Evolutionary conservation across 30 jellyfish, hydroid and myxozoan genomes (phyloP), one percentile per base, ranked within the genome.

Genomic region (Turritopsis rubra): DNA sequence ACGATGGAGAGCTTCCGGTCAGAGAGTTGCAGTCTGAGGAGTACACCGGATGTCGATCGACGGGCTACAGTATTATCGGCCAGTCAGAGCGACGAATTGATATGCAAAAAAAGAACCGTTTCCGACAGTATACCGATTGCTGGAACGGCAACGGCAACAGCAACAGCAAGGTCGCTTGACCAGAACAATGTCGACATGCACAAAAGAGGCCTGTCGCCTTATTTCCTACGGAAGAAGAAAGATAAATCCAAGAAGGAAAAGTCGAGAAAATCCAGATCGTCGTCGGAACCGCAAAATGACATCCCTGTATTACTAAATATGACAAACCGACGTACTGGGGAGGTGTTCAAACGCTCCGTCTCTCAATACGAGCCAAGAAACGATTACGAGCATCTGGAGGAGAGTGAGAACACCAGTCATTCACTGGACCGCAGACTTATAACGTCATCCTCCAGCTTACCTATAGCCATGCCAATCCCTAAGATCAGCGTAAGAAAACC

Each of bases 51-150:
- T 27, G 8, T 68, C 16, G 22, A 68, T 0, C 28, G 77, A 16
- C 77, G 77, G 30, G 25, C 72, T 17, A 76, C 66, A 18, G 28
- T 24, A 0, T 1, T 77, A 19, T 19, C 85, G 66, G 84, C 54
- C 53, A 80, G 87, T 29, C 79, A 80, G 66, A 80, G 87, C 65
- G 87, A 80, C 26, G 87, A 80, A 53, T 7, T 70, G 53, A 80
- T 80, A 23, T 53, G 87, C 1, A 53, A 24, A n/a, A 20, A 53
- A 74, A 28, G 82, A 1, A 29, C 27, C 19, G 21, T 41, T 16
- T 26, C 53, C 0, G 65, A 26, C 65, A 26, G 28, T 27, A 74
- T 21, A 21, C 41, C 41, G 16, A 28, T 41, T 9, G 26, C 18
- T 72, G 24, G 24, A 72, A 72, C 30, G 20, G n/a, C n/a, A n/a